Evolutionary conservation across 2,888 invertebrate genomes (phyloP).

Genomic region (Calliopum simillimum): DNA sequence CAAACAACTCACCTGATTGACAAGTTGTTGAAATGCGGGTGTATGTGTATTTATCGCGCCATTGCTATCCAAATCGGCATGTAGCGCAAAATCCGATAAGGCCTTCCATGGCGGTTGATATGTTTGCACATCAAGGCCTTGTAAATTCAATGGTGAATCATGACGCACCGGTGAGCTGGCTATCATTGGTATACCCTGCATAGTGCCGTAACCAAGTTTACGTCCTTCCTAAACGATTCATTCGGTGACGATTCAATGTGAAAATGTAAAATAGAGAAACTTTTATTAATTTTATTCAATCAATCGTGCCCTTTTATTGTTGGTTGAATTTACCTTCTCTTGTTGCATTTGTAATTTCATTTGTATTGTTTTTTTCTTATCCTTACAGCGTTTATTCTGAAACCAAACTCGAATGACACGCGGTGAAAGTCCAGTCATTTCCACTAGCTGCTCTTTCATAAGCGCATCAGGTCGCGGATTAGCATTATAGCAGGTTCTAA

Average conservation of each 20-base stretch:
- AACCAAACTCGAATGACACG: conserved; percentile 99
- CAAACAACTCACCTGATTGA: conserved; percentile 82
- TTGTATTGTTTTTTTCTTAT: conserved; percentile 96
- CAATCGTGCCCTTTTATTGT: conserved; percentile 87
- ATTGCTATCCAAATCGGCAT: conserved; percentile 86
- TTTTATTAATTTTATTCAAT: conserved; percentile 30
- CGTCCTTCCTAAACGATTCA: conserved; percentile 71
- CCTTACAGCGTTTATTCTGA: conserved; percentile 98
- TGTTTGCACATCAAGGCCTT: conserved; percentile 87
- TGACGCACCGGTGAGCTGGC: conserved; percentile 94
- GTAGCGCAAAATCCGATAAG: conserved; percentile 93
- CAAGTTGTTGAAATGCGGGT: conserved; percentile 95
- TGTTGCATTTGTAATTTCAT: conserved; percentile 98
- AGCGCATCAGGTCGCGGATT: conserved; percentile 98
- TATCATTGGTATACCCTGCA: conserved; percentile 98
- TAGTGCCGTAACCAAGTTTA: conserved; percentile 91
- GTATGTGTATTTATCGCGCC: conserved; percentile 84
- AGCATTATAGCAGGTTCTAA: conserved; percentile 92
- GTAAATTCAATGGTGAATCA: conserved; percentile 87
- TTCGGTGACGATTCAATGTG: conserved; percentile 53
- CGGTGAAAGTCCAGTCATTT: conserved; percentile 98
- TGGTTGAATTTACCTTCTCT: conserved; percentile 87
- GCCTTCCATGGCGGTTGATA: conserved; percentile 99
- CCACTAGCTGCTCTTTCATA: conserved; percentile 99
- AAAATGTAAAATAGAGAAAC: conserved; percentile 63